Percentiles rank a stretch among this genome's conserved stretches.
Conservation (phyloP, 1,140 invertebrate species). For the Popillia japonica region DNA sequence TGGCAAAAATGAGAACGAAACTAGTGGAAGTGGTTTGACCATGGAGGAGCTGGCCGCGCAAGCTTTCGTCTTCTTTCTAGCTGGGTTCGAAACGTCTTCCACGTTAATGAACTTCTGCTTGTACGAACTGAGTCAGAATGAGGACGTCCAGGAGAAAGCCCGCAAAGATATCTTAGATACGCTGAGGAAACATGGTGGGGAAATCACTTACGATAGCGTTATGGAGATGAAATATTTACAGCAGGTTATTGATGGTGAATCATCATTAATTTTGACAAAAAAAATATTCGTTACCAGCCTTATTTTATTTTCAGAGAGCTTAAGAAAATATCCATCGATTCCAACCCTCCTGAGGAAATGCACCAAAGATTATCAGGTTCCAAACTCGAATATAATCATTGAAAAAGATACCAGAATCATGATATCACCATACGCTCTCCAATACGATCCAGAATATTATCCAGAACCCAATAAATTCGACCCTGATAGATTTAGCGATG, state of each 20-base stretch:
- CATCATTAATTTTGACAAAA: not conserved
- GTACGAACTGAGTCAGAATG: slow-evolving; percentile 62
- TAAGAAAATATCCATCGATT: slow-evolving; percentile 47
- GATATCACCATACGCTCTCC: slow-evolving; percentile 60
- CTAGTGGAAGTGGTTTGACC: slow-evolving; percentile 25
- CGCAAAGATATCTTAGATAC: slow-evolving; percentile 61
- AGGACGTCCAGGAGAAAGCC: slow-evolving; percentile 60
- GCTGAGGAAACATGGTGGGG: slow-evolving; percentile 59
- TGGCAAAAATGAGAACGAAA: slow-evolving; percentile 8
- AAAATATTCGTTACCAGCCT: slow-evolving; percentile 43
- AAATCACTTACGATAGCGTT: slow-evolving; percentile 66
- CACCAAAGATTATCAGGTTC: slow-evolving; percentile 57
- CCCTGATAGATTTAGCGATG: slow-evolving; percentile 66
- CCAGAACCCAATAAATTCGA: slow-evolving; percentile 71
- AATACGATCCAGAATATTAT: slow-evolving; percentile 66
- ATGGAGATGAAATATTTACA: slow-evolving; percentile 61
- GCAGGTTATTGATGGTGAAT: slow-evolving; percentile 59
- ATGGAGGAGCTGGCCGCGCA: slow-evolving; percentile 62
- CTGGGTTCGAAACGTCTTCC: slow-evolving; percentile 68
- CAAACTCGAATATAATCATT: slow-evolving; percentile 27
- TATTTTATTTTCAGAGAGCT: slow-evolving; percentile 52
- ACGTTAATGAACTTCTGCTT: slow-evolving; percentile 59
- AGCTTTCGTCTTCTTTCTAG: slow-evolving; percentile 66
- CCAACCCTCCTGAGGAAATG: slow-evolving; percentile 59
- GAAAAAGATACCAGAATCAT: slow-evolving; percentile 61